Evolutionary conservation across 1,140 invertebrate genomes (phyloP).

Genomic region (Theocolax elegans): DNA sequence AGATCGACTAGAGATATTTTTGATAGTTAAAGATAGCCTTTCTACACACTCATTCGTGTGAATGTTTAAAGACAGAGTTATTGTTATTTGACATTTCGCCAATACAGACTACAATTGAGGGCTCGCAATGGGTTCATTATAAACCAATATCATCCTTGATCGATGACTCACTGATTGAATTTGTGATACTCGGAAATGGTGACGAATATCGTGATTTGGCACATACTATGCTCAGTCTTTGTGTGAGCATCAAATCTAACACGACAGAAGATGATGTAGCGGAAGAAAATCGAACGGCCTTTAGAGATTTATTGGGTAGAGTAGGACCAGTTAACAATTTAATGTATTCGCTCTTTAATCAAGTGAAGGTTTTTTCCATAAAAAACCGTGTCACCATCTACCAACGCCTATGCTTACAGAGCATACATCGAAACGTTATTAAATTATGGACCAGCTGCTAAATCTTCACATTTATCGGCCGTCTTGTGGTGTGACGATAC

Average conservation of each 20-base stretch:
- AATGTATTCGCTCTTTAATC: slow-evolving; percentile 52
- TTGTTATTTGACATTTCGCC: too few relatives aligned
- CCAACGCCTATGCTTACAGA: slow-evolving; percentile 48
- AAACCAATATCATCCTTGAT: slow-evolving; percentile 59
- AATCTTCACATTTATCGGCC: slow-evolving; percentile 55
- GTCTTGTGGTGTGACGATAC: too few relatives aligned
- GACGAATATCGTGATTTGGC: slow-evolving; percentile 61
- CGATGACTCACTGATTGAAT: slow-evolving; percentile 60
- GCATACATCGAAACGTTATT: slow-evolving; percentile 64
- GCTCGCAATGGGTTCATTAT: slow-evolving; percentile 39
- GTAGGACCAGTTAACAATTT: slow-evolving; percentile 12
- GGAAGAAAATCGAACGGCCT: too few relatives aligned
- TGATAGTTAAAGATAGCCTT: too few relatives aligned
- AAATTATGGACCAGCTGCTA: slow-evolving; percentile 57
- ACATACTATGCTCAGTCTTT: slow-evolving; percentile 53
- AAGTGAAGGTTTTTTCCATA: slow-evolving; percentile 59
- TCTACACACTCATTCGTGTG: too few relatives aligned
- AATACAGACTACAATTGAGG: too few relatives aligned
- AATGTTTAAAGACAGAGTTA: too few relatives aligned
- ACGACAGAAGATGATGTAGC: too few relatives aligned
- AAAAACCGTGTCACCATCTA: slow-evolving; percentile 54
- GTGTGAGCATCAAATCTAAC: background rate
- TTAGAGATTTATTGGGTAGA: too few relatives aligned
- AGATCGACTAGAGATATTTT: too few relatives aligned
- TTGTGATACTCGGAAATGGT: slow-evolving; percentile 55